A percentile compares a stretch with the other conserved stretches of the same genome.
Conservation (phyloP, 2,797 vertebrate genomes). For the Ibycter americanus region DNA sequence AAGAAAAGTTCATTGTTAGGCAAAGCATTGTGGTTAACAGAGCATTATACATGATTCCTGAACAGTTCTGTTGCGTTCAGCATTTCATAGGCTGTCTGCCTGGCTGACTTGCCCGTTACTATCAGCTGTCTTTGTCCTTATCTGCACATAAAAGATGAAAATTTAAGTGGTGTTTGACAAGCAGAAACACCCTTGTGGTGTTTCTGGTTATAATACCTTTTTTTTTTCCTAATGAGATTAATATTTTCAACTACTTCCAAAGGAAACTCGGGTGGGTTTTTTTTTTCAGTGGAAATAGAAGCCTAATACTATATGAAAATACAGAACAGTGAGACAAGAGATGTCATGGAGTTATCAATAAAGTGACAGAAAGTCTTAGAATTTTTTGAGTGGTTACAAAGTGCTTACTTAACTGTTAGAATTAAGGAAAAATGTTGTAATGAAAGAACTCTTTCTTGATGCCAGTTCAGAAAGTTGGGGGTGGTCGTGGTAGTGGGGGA, state of each 20-base stretch:
- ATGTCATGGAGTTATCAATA: not conserved
- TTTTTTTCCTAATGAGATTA: not conserved
- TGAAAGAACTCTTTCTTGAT: not conserved
- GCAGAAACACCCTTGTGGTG: not conserved
- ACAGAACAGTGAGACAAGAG: not conserved
- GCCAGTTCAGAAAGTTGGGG: not conserved
- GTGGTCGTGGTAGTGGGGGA: too few species aligned
- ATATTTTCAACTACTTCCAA: not conserved
- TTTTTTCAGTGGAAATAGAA: not conserved
- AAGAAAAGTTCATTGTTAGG: not conserved
- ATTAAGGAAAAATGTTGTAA: not conserved
- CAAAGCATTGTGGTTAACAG: not conserved
- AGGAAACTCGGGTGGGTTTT: accelerated
- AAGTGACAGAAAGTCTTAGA: not conserved
- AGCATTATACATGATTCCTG: not conserved
- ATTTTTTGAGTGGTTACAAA: not conserved
- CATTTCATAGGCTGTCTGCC: not conserved
- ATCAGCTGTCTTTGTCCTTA: not conserved
- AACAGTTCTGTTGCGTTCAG: not conserved
- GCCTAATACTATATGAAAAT: not conserved
- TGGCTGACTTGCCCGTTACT: not conserved
- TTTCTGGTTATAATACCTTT: not conserved
- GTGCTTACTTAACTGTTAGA: not conserved
- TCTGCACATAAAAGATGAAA: not conserved
- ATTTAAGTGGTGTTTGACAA: not conserved